These are phyloP conservation scores for Cranoglanis bouderius DNA, from an alignment of 2,113 vertebrate genomes.

Conservation along the genomic window DNA sequence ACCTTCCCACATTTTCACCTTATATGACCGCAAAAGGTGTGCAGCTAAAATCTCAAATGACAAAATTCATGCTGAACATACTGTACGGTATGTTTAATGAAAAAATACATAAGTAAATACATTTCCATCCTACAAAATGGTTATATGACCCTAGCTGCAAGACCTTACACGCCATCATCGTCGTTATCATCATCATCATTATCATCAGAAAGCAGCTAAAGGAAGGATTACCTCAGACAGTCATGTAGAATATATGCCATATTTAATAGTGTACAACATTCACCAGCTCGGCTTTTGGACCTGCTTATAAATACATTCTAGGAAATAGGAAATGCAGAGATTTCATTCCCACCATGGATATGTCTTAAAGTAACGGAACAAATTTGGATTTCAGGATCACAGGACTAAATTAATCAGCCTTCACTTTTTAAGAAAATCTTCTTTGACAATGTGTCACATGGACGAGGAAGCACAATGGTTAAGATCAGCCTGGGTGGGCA, in stretches of 20 bases:
- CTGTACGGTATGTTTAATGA: background rate
- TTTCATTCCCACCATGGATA: conserved; percentile 46
- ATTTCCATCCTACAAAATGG: background rate
- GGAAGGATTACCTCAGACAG: background rate
- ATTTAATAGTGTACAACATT: conserved; percentile 9
- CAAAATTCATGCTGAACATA: background rate
- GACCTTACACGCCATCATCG: background rate
- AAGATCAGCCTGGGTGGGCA: background rate
- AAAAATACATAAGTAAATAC: background rate
- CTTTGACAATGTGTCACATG: background rate
- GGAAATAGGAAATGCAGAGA: conserved; percentile 39
- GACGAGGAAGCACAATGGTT: background rate
- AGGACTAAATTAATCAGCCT: background rate
- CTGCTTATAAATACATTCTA: conserved; percentile 5
- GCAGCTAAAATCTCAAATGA: background rate
- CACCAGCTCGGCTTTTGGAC: conserved; percentile 23
- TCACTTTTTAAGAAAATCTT: background rate
- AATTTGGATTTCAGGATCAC: conserved; percentile 11
- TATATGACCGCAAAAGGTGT: background rate
- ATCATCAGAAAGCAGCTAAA: background rate
- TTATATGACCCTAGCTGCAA: background rate
- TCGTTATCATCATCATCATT: background rate
- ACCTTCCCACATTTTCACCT: background rate
- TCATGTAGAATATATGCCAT: background rate
- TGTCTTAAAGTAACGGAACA: background rate